Conservation (phyloP, 1,140 invertebrate species). For the Philaenus spumarius region DNA sequence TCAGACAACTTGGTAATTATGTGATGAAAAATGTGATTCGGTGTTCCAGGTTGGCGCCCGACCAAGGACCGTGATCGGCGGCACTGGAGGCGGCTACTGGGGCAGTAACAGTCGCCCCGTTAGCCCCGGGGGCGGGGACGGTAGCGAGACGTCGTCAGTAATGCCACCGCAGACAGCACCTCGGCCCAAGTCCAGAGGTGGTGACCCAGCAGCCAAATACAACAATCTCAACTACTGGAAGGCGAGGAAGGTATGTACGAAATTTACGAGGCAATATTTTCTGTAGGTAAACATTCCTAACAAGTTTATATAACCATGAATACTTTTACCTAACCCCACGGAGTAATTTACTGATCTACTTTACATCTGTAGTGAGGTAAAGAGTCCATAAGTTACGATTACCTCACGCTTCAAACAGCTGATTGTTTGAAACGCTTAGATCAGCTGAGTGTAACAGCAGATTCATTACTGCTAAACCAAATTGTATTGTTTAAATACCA, state of each 20-base stretch:
- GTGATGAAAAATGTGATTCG: background rate
- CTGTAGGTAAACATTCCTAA: background rate
- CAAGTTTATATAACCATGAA: too few relatives aligned
- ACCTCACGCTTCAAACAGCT: too few relatives aligned
- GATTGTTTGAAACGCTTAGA: too few relatives aligned
- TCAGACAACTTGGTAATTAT: background rate
- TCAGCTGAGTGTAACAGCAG: too few relatives aligned
- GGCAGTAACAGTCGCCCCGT: constrained; percentile 24
- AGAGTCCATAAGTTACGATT: too few relatives aligned
- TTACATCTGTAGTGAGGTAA: too few relatives aligned
- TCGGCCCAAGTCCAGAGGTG: constrained; percentile 19
- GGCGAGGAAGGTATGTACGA: constrained; percentile 47
- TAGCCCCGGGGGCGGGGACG: constrained; percentile 29
- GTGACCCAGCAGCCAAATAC: constrained; percentile 40
- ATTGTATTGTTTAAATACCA: too few relatives aligned
- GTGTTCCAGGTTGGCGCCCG: background rate
- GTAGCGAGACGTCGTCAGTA: constrained; percentile 30
- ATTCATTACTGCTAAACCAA: too few relatives aligned
- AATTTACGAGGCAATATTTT: background rate
- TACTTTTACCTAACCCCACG: too few relatives aligned
- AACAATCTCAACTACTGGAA: constrained; percentile 80
- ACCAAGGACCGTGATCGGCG: constrained; percentile 9
- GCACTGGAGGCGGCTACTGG: constrained; percentile 22
- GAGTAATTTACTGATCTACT: too few relatives aligned
- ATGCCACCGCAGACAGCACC: constrained; percentile 24